Evolutionary conservation across 2,797 vertebrate species (phyloP), one percentile per base, ranked within the genome.

Genomic region (Periophthalmus magnuspinnatus): DNA sequence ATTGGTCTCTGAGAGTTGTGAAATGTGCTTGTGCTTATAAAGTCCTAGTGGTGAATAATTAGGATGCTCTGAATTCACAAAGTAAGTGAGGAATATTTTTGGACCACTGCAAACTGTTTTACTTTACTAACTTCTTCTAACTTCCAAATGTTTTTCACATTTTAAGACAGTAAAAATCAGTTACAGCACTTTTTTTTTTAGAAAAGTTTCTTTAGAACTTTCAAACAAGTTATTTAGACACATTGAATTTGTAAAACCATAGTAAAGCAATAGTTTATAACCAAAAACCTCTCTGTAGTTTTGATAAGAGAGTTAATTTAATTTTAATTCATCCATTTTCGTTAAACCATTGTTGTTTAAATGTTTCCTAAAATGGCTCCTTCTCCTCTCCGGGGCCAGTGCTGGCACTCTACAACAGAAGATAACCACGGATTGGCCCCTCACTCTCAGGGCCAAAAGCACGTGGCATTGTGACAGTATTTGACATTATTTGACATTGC

Each of bases 401-500:
- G 38, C 56, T 1, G 3, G 17, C 41, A 45, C 32, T 64, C 48
- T 21, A 76, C 52, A 57, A 48, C 6, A 5, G 5, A 64, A 65
- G 17, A 71, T 78, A 66, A 78, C 68, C 72, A 63, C 13, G n/a
- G 56, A 50, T 81, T 78, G 76, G 74, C 66, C 67, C 67, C 48
- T 13, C 6, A 69, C 72, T 78, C 83, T 69, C 71, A 56, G 80
- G 63, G 32, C 67, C 68, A 32, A 84, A 74, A 75, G 80, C 71
- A 67, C 52, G 70, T 87, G 84, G 75, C 80, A 80, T 85, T 83
- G 77, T 89, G 83, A 89, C 88, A 88, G 70, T 81, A 80, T 84
- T 84, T 88, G 78, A 85, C 75, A 72, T 87, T 88, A 84, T 89
- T 86, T 86, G 81, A 88, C 84, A 85, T 80, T 88, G 85, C 67